These are phyloP conservation scores for Molossus molossus DNA, from an alignment of 2,797 vertebrate genomes.

Conservation along the genomic window DNA sequence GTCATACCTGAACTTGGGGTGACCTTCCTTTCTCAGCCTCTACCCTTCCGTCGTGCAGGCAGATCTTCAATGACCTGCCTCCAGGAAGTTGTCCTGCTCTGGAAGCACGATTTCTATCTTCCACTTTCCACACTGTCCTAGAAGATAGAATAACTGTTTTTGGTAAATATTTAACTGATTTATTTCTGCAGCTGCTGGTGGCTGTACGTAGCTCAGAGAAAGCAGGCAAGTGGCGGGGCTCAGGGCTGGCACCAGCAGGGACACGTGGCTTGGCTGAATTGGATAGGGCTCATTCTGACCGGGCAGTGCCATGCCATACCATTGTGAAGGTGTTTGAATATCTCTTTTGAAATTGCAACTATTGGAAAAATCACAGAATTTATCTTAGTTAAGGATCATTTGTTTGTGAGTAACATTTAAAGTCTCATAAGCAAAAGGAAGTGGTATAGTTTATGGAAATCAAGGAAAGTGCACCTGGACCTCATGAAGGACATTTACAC, in stretches of 20 bases:
- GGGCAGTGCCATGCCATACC: background rate
- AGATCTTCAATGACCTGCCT: background rate
- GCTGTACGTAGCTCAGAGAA: background rate
- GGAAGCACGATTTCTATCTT: background rate
- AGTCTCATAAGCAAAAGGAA: background rate
- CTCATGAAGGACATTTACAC: background rate
- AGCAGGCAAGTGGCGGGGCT: background rate
- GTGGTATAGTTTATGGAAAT: background rate
- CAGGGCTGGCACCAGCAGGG: background rate
- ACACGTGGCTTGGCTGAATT: background rate
- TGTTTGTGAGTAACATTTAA: background rate
- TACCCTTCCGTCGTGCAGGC: background rate
- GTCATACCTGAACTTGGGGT: background rate
- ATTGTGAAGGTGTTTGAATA: background rate
- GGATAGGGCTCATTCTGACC: background rate
- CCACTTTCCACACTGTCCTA: background rate
- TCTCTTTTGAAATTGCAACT: background rate
- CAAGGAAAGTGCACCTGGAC: background rate
- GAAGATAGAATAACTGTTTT: background rate
- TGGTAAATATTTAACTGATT: background rate
- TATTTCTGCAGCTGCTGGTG: background rate
- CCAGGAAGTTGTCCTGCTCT: background rate
- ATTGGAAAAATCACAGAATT: slow-evolving; percentile 12
- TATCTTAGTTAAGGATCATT: background rate
- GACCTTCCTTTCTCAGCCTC: background rate